Evolutionary conservation across 2,888 invertebrate species (phyloP).

Genomic region (Bedellia somnulentella): DNA sequence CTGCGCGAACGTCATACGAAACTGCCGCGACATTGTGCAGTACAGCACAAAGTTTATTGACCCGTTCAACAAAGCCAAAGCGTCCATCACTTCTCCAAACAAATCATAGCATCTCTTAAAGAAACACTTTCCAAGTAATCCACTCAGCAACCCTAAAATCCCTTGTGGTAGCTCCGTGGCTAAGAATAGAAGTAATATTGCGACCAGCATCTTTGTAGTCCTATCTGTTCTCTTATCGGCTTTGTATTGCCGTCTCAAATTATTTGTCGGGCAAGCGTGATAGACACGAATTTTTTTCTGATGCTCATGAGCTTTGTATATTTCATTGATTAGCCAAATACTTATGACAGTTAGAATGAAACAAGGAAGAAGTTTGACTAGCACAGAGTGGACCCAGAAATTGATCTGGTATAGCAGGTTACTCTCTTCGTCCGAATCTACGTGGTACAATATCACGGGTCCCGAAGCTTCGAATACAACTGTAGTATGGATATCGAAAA

Average conservation of each 20-base stretch:
- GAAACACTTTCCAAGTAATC: constrained; percentile 65
- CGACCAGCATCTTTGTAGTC: constrained; percentile 87
- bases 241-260: constrained; percentile 36
- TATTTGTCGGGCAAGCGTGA: constrained; percentile 38
- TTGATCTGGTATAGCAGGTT: constrained; percentile 69
- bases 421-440: constrained; percentile 59
- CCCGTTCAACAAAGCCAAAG: constrained; percentile 86
- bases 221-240: constrained; percentile 64
- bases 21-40: constrained; percentile 93
- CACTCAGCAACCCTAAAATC: constrained; percentile 52
- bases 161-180: constrained; percentile 89
- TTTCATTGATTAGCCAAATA: constrained; percentile 69
- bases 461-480: constrained; percentile 51
- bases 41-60: constrained; percentile 93
- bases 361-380: constrained; percentile 81
- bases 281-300: constrained; percentile 63
- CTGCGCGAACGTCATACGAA: constrained; percentile 64
- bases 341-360: constrained; percentile 74
- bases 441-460: constrained; percentile 46
- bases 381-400: constrained; percentile 80
- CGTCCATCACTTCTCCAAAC: constrained; percentile 87
- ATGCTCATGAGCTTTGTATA: constrained; percentile 70
- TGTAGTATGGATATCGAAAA: constrained; percentile 51
- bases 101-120: constrained; percentile 78
- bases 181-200: constrained; percentile 82